phyloP scores from a whole-genome alignment of 2,113 vertebrate species.

The Corynorhinus townsendii region DNA sequence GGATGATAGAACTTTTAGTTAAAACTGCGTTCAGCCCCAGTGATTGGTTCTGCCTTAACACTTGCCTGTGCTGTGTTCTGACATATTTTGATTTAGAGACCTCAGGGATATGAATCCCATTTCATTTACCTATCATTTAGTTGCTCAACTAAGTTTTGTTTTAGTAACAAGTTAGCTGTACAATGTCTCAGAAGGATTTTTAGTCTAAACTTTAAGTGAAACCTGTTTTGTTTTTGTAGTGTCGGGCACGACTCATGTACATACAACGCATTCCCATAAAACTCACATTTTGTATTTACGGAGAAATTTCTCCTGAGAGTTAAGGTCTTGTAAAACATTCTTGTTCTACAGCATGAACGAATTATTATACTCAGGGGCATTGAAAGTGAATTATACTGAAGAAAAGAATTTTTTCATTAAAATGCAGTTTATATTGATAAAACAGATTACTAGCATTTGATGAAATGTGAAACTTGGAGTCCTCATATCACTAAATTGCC shows the following conservation, averaged over 20 bases:
- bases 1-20: background rate
- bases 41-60: background rate
- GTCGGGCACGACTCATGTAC: constrained; percentile 77
- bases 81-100: background rate
- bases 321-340: constrained; percentile 87
- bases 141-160: constrained; percentile 66
- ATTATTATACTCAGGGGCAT: constrained; percentile 85
- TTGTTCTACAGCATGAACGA: constrained; percentile 85
- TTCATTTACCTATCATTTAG: constrained; percentile 66
- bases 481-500: constrained; percentile 80
- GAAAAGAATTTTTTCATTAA: constrained; percentile 89
- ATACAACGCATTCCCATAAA: constrained; percentile 82
- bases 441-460: constrained; percentile 87
- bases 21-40: background rate
- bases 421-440: constrained; percentile 89
- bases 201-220: constrained; percentile 72
- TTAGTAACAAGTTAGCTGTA: constrained; percentile 44
- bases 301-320: constrained; percentile 86
- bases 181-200: constrained; percentile 65
- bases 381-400: constrained; percentile 85
- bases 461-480: constrained; percentile 88
- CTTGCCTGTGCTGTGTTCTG: background rate
- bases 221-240: constrained; percentile 70
- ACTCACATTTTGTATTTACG: constrained; percentile 84
- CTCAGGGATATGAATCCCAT: background rate